Conservation (phyloP, 2,113 vertebrate species). For the Datnioides undecimradiatus region DNA sequence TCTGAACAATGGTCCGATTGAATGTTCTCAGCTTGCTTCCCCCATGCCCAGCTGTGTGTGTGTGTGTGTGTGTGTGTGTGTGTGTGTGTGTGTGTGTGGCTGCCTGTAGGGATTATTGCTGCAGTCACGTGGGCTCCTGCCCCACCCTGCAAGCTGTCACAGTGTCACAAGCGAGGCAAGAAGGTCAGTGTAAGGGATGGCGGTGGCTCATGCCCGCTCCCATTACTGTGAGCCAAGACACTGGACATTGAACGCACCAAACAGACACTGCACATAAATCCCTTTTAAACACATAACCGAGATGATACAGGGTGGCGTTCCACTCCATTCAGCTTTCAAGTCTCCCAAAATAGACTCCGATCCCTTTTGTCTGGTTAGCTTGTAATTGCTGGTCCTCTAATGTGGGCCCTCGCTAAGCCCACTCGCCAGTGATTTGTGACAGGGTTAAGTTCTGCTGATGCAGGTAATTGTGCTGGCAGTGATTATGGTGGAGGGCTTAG, state of each 20-base stretch:
- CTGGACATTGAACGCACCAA: neutral
- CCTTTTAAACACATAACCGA: neutral
- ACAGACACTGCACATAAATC: neutral
- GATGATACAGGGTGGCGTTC: neutral
- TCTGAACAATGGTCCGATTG: conserved; percentile 87
- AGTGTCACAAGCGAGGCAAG: conserved; percentile 73
- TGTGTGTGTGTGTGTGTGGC: no score
- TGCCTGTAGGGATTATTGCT: conserved; percentile 83
- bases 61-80: conserved; percentile 41
- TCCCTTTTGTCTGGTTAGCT: neutral
- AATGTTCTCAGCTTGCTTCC: conserved; percentile 75
- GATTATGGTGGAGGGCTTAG: conserved; percentile 60
- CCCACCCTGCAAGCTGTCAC: conserved; percentile 87
- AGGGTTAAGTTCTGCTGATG: conserved; percentile 55
- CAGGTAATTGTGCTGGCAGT: conserved; percentile 60
- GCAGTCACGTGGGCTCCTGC: conserved; percentile 86
- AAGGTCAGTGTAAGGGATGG: conserved; percentile 80
- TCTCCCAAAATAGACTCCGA: neutral
- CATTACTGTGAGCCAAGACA: conserved; percentile 30
- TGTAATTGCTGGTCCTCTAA: conserved; percentile 16
- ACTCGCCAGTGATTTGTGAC: conserved; percentile 53
- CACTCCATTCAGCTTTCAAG: neutral
- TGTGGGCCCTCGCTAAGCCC: conserved; percentile 44
- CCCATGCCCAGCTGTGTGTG: conserved; percentile 73
- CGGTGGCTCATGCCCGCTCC: conserved; percentile 36